Percentiles rank a stretch among this genome's conserved stretches.
Conservation (phyloP, 2,888 invertebrate genomes). For the Orthosia incerta region DNA sequence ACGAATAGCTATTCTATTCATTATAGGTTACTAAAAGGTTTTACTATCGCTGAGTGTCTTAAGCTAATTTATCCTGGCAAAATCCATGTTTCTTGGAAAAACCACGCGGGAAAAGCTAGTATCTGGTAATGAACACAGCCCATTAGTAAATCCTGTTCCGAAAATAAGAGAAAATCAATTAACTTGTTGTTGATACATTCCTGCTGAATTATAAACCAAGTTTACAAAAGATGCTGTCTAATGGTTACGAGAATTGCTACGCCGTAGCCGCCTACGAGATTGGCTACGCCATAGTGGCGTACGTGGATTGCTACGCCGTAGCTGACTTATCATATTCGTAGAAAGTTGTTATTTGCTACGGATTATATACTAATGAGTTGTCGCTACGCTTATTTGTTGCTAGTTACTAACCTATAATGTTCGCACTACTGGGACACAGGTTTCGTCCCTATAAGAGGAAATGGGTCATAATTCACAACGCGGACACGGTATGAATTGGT, state of each 20-base stretch:
- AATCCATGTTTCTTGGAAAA: too few relatives aligned
- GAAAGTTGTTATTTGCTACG: slow-evolving; percentile 23
- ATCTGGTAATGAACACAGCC: slow-evolving; percentile 6
- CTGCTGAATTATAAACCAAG: slow-evolving; percentile 18
- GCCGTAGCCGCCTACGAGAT: slow-evolving; percentile 36
- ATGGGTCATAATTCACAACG: too few relatives aligned
- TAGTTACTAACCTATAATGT: too few relatives aligned
- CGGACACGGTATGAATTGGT: too few relatives aligned
- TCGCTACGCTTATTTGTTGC: not conserved
- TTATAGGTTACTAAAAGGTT: too few relatives aligned
- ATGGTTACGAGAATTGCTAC: slow-evolving; percentile 31
- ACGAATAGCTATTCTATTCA: too few relatives aligned
- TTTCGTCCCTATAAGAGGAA: too few relatives aligned
- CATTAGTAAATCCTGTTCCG: slow-evolving; percentile 1
- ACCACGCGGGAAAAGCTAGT: too few relatives aligned
- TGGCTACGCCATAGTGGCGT: slow-evolving; percentile 39
- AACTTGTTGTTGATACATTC: slow-evolving; percentile 9
- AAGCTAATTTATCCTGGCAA: too few relatives aligned
- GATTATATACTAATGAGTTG: slow-evolving; percentile 9
- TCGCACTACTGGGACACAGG: too few relatives aligned
- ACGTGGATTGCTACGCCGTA: slow-evolving; percentile 38
- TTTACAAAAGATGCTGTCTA: slow-evolving; percentile 22
- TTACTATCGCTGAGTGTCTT: too few relatives aligned
- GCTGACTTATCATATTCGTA: slow-evolving; percentile 33
- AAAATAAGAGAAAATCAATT: not conserved